Evolutionary conservation across 2,113 vertebrate genomes (phyloP), one percentile per base, ranked within the genome.

Genomic region (Felis chaus): DNA sequence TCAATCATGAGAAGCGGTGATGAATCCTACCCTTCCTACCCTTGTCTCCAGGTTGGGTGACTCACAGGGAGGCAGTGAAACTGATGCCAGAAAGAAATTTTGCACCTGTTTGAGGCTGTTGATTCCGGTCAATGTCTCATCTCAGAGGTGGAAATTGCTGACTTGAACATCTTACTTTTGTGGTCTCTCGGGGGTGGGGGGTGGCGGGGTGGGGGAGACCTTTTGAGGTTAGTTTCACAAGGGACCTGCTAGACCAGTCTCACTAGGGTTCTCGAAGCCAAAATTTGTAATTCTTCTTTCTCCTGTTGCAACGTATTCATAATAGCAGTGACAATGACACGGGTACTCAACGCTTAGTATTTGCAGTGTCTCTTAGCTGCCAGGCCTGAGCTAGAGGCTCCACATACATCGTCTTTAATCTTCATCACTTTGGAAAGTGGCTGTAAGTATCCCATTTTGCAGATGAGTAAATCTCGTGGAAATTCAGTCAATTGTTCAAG

Each of bases 171-270:
- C 82, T 90, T 94, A 90, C 23, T 95, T 96, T 71, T 80, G 61
- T 94, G 69, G 48, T 93, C 74, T 95, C 15, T 81, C 50, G 21
- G 31, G 84, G n/a, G 84, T 23, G 21, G 57, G 57, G 57, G 57
- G 57, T 21, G 57, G 19, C 7, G 21, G 65, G 15, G 86, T 4
- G 86, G 53, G 19, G 78, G 69, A 94, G 41, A 63, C 1, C 9
- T 88, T 96, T 88, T 21, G 27, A 78, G 82, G 27, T 48, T 96
- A 66, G 66, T 95, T 98, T 97, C 81, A 81, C 53, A 57, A 95
- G 87, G 55, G 80, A 97, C 95, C 48, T 65, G 90, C 61, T 39
- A 74, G 91, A 66, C 96, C 48, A 65, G 96, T 97, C 96, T 88
- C 68, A 48, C 73, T 55, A 41, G 45, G 45, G n/a, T 39, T 69